These are phyloP conservation scores for Rotaria macrura DNA, from an alignment of 2,888 invertebrate genomes.

Conservation along the genomic window DNA sequence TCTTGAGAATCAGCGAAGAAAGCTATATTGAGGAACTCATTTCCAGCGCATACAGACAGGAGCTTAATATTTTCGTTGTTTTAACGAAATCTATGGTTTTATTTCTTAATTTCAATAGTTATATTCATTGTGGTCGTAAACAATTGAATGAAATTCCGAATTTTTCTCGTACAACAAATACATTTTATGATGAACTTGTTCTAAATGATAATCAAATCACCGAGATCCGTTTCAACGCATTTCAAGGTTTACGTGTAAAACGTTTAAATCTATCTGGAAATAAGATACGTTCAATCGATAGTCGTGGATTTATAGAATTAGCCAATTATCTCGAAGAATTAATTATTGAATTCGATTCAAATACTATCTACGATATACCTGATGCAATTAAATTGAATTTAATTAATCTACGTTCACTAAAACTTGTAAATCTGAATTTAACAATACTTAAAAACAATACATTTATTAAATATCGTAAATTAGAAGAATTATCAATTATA, in stretches of 20 bases:
- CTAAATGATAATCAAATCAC: constrained; percentile 31
- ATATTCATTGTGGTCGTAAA: constrained; percentile 31
- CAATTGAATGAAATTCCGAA: constrained; percentile 25
- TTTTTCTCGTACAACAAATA: constrained; percentile 24
- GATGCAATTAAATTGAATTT: constrained; percentile 22
- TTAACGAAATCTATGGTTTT: too few species aligned
- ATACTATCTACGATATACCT: neutral
- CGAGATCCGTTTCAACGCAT: neutral
- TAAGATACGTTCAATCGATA: constrained; percentile 20
- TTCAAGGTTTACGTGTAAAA: constrained; percentile 30
- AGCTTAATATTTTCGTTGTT: too few species aligned
- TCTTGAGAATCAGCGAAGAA: too few species aligned
- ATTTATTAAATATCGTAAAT: constrained; percentile 22
- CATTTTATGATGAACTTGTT: constrained; percentile 33
- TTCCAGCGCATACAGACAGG: too few species aligned
- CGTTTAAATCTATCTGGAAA: constrained; percentile 29
- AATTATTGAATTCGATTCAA: constrained; percentile 20
- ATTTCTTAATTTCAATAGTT: neutral
- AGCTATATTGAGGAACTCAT: too few species aligned
- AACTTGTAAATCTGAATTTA: neutral
- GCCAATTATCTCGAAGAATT: constrained; percentile 31
- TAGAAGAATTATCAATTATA: constrained; percentile 18
- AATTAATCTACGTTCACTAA: constrained; percentile 22
- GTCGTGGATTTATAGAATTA: constrained; percentile 22
- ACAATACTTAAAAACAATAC: neutral